Evolutionary conservation across 2,888 invertebrate species (phyloP).

Genomic region (Clunio marinus): DNA sequence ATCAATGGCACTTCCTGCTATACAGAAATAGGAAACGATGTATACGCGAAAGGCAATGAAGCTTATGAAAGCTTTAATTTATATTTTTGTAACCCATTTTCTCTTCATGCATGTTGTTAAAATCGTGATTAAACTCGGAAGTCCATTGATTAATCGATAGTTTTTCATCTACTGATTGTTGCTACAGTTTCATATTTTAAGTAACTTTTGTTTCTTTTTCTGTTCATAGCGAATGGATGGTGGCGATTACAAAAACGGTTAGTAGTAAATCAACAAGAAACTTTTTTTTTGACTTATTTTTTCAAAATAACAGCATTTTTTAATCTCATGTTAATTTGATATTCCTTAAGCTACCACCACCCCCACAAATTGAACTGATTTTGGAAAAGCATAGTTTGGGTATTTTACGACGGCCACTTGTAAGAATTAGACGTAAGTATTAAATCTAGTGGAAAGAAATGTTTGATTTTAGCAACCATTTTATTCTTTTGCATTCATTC

Average conservation of each 20-base stretch:
- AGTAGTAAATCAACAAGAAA: background rate
- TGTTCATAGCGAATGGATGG: slow-evolving; percentile 69
- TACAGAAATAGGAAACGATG: too few species aligned
- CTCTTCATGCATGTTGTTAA: too few species aligned
- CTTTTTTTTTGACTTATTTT: background rate
- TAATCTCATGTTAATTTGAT: background rate
- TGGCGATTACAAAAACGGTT: slow-evolving; percentile 74
- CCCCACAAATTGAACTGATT: slow-evolving; percentile 68
- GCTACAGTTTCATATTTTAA: too few species aligned
- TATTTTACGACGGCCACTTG: slow-evolving; percentile 60
- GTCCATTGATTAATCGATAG: too few species aligned
- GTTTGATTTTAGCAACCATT: slow-evolving; percentile 26
- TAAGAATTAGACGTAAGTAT: slow-evolving; percentile 62
- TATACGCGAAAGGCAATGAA: too few species aligned
- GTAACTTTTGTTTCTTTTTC: slow-evolving; percentile 44
- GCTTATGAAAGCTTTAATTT: too few species aligned
- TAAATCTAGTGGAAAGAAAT: background rate
- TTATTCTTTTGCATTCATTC: background rate
- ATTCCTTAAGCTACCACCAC: slow-evolving; percentile 60
- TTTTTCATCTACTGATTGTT: too few species aligned
- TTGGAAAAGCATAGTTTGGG: slow-evolving; percentile 66
- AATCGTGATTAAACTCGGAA: too few species aligned
- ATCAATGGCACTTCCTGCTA: too few species aligned
- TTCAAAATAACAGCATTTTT: background rate
- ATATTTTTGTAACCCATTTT: too few species aligned